These are phyloP conservation scores for Bradypodion ventrale DNA, from an alignment of 2,797 vertebrate species.

Conservation along the genomic window DNA sequence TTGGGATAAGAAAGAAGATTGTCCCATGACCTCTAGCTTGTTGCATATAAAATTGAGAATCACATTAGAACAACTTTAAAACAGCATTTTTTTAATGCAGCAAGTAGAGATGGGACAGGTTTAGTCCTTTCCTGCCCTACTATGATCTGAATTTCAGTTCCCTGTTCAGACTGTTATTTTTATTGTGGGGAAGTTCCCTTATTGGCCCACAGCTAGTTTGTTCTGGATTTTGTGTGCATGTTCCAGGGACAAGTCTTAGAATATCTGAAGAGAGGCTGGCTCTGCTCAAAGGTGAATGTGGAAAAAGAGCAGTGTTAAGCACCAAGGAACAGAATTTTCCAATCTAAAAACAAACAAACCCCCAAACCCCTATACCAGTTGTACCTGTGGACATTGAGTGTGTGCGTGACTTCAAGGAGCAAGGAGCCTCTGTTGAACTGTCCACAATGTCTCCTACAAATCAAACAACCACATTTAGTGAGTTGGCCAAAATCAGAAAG, in stretches of 20 bases:
- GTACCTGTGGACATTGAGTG: constrained; percentile 93
- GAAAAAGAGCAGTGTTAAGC: not conserved
- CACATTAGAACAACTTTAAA: not conserved
- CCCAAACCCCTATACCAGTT: no score
- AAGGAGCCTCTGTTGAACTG: constrained; percentile 83
- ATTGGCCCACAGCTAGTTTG: not conserved
- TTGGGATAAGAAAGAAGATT: no score
- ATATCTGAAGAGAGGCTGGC: not conserved
- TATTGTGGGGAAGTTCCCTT: not conserved
- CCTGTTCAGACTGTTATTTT: not conserved
- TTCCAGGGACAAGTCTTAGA: not conserved
- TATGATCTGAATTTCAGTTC: not conserved
- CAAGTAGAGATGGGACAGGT: not conserved
- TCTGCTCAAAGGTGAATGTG: accelerated
- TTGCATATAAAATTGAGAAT: not conserved
- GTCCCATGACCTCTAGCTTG: not conserved
- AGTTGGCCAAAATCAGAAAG: no score
- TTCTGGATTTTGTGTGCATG: not conserved
- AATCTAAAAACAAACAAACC: no score
- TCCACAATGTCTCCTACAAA: constrained; percentile 91
- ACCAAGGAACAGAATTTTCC: not conserved
- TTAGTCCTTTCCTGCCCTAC: not conserved
- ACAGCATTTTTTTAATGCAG: not conserved
- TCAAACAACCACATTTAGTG: not conserved
- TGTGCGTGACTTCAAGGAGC: constrained; percentile 86